Evolutionary conservation across 1,140 invertebrate genomes (phyloP), one percentile per base, ranked within the genome.

Genomic region (Hycleus cichorii): DNA sequence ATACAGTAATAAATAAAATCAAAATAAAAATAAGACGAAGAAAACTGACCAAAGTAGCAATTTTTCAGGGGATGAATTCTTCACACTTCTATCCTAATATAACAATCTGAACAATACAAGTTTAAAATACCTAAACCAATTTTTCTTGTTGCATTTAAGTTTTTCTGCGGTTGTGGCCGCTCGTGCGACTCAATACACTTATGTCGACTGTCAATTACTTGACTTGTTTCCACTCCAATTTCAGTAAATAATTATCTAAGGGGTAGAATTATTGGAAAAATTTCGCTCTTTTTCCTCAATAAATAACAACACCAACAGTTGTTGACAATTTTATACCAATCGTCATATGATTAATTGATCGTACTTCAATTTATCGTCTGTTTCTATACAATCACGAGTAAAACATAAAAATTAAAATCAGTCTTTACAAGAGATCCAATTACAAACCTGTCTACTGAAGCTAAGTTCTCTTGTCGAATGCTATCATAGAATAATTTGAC

Each of bases 11-110:
- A 32, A 5, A 32, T 32, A 32, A 32, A 32, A 32, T 5, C 32
- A 32, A 32, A 5, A 39, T 60, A 63, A 60, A 63, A 63, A 59
- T 66, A 66, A 62, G 60, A 47, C 63, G 39, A 10, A 48, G 45
- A 32, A 47, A 26, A 57, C 48, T 65, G 63, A 59, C 63, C 57
- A 59, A 53, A 53, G 42, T 42, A 46, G 42, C 44, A 49, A 49
- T 57, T 42, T 49, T 57, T 48, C 45, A 48, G 18, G 18, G 18
- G 18, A 18, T 18, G 18, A 18, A 18, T 18, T 18, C 18, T 18
- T 18, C 18, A 18, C 18, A 18, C 18, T 1, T 18, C 18, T 18
- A 18, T 18, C 18, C 18, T 18, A 18, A 18, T 18, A 18, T 18
- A 18, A 18, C 18, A 18, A 18, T 18, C 18, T 18, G 18, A 18